Base-by-base conservation (phyloP, 1,140 invertebrate genomes). In the Streblospio benedicti region DNA sequence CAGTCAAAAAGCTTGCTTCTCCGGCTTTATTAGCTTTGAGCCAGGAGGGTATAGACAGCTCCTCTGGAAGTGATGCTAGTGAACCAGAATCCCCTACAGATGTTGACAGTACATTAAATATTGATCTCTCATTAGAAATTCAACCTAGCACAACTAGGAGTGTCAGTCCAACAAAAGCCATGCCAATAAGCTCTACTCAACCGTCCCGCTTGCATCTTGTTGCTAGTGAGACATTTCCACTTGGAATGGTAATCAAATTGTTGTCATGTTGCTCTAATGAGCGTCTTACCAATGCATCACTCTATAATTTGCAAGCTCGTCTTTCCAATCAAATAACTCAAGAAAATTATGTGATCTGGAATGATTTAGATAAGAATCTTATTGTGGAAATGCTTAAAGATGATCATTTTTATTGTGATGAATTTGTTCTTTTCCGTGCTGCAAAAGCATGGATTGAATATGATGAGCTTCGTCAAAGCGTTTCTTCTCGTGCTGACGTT, bases 281-380 rank as follows among this genome's bases (percentile, higher is more conserved):
- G 18, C 14, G 53, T 23, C 32, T 62, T 18, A 30, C 25, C 23
- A 60, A 32, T 33, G 55, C 60, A 23, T 54, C 60, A 27, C 47
- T 62, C 12, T 57, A 61, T 47, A 62, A 62, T 45, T 47, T 62
- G n/a, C 54, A 62, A 32, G 60, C 55, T 16, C 20, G 60, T 14
- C 31, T 62, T 18, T 45, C 33, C n/a, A 62, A 62, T 33, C 60
- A 62, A 49, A 57, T 62, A 31, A 27, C 27, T 25, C 53, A 47
- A 23, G 60, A 41, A 9, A 50, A 51, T n/a, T 62, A 35, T 45
- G 49, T 23, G 20, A 50, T 28, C 47, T 62, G 60, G 60, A 58
- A 58, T 28, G 47, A 58, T 38, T 49, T 62, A 5, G 18, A 9
- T 20, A 12, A 30, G 23, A 45, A 50, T 9, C 25, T 62, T n/a